Evolutionary conservation across 1,140 invertebrate genomes (phyloP).

Genomic region (Zaprionus vittiger): DNA sequence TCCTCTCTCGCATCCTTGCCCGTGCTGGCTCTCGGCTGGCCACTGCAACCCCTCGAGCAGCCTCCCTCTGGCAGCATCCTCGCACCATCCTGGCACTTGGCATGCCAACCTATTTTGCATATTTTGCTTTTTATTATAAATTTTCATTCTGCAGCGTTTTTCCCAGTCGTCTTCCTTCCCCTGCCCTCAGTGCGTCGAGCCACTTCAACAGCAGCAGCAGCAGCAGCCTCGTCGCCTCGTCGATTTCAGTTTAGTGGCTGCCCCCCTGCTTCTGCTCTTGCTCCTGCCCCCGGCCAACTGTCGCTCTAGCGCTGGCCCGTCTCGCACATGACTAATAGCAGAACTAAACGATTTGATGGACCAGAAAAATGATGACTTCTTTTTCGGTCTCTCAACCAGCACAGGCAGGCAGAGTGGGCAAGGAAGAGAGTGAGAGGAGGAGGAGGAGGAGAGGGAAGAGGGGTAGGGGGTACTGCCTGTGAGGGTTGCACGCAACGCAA

Average conservation of each 20-base stretch:
- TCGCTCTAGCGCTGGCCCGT: slow-evolving; percentile 28
- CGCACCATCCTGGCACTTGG: slow-evolving; percentile 12
- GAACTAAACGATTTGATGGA: slow-evolving; percentile 84
- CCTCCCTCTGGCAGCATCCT: neutral
- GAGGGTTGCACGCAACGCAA: slow-evolving; percentile 54
- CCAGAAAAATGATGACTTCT: slow-evolving; percentile 84
- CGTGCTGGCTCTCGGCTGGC: neutral
- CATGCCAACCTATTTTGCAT: slow-evolving; percentile 68
- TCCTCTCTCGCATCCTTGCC: neutral
- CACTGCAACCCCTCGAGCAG: neutral
- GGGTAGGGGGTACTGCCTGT: slow-evolving; percentile 17
- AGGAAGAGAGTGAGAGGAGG: neutral
- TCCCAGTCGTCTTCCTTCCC: slow-evolving; percentile 25
- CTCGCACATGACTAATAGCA: slow-evolving; percentile 80
- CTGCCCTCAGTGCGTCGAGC: slow-evolving; percentile 26
- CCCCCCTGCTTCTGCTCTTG: neutral
- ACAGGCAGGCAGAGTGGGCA: neutral
- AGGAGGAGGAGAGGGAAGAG: slow-evolving; percentile 11
- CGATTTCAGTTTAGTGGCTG: slow-evolving; percentile 57
- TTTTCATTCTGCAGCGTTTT: slow-evolving; percentile 49
- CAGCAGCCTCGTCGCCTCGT: slow-evolving; percentile 39
- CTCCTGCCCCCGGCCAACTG: slow-evolving; percentile 2
- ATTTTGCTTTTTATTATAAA: slow-evolving; percentile 78
- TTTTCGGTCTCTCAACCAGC: slow-evolving; percentile 41
- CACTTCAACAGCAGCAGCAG: slow-evolving; percentile 51